A percentile compares a stretch with the other conserved stretches of the same genome.
Evolutionary conservation across 2,888 invertebrate genomes (phyloP).

Genomic region (Dichetophora obliterata): DNA sequence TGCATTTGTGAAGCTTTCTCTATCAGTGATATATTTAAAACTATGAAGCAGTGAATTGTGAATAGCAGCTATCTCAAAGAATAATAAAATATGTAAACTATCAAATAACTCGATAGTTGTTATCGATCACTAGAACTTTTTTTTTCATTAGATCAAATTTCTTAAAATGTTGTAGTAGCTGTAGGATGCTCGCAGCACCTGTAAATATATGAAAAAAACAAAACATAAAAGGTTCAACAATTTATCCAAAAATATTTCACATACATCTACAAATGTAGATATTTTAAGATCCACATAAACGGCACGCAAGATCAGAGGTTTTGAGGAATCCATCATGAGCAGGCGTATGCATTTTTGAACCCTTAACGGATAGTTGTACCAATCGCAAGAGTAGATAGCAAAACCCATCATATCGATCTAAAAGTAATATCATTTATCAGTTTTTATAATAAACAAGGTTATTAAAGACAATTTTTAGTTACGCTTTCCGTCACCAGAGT

Average conservation of each 20-base stretch:
- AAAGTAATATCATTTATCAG: neutral
- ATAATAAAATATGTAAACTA: too few species aligned
- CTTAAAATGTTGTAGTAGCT: conserved; percentile 62
- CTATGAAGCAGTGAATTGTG: too few species aligned
- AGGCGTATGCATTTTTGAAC: conserved; percentile 55
- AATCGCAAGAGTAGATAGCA: conserved; percentile 57
- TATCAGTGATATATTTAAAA: too few species aligned
- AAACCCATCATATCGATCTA: conserved; percentile 56
- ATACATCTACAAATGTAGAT: conserved; percentile 60
- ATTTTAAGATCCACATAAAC: conserved; percentile 60
- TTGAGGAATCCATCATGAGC: conserved; percentile 56
- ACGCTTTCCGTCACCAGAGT: conserved; percentile 57
- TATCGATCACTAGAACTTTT: too few species aligned
- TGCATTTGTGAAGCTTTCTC: too few species aligned
- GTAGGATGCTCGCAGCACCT: conserved; percentile 63
- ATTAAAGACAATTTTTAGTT: conserved; percentile 39
- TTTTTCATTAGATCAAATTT: too few species aligned
- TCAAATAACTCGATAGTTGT: too few species aligned
- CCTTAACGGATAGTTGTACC: conserved; percentile 56
- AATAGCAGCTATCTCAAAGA: too few species aligned
- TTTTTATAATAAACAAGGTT: conserved; percentile 1
- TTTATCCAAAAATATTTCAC: neutral
- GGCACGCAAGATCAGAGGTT: conserved; percentile 59
- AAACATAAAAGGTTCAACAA: neutral
- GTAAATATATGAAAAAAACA: conserved; percentile 15